Base-by-base conservation (phyloP, 2,888 invertebrate genomes). In the Synergus japonicus region DNA sequence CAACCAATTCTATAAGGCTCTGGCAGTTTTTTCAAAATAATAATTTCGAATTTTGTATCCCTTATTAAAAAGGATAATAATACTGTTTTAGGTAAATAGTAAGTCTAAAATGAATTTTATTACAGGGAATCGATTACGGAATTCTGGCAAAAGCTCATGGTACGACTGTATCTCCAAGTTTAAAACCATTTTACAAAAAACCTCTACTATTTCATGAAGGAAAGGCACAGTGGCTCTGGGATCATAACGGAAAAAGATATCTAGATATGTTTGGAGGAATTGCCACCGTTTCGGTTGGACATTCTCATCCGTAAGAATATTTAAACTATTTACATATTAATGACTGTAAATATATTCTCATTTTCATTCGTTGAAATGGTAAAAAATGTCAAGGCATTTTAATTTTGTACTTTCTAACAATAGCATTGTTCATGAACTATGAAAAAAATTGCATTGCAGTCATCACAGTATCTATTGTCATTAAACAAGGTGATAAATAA, bases 191-290 rank as follows among this genome's bases (percentile, higher is more conserved):
- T 87, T 99, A 97, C 93, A 96, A 95, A 90, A 95, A 95, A 82
- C 98, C 98, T 0, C 88, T 99, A 64, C 93, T 98, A 9, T 93
- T 99, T 0, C 95, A 96, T 89, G 96, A 97, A 88, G 98, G 97
- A 0, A 94, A 96, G 89, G 97, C 96, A 95, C 99, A 99, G 92
- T 99, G 97, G 96, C 92, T 99, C 7, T 99, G 95, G 92, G 98
- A 99, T 92, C 94, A 96, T 84, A 94, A 95, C 78, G 98, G 98
- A 4, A 95, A 94, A 83, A 94, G 97, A 87, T 99, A 98, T 92
- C 93, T 99, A 84, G 99, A 99, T 92, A 95, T 99, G 93, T 98
- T 98, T 90, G 99, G 96, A 7, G 99, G 99, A 9, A 99, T 99
- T 86, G 98, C 98, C 18, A 99, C 99, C 0, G 97, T 99, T 60